A percentile compares a stretch with the other conserved stretches of the same genome.
Conservation (phyloP, 2,888 invertebrate species). For the Thyatira batis region DNA sequence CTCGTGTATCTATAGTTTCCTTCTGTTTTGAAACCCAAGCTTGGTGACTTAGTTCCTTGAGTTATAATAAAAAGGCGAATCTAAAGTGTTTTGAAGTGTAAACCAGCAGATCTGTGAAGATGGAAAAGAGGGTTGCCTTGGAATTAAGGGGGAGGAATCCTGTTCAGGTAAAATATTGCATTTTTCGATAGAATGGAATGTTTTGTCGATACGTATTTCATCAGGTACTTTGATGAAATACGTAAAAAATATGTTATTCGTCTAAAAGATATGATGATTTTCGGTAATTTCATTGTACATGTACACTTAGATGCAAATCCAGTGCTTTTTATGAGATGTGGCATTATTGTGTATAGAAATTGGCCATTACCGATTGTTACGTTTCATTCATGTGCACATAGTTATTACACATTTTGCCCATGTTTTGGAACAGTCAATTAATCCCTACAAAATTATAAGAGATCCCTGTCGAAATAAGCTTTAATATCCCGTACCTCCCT, state of each 20-base stretch:
- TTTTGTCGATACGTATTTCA: slow-evolving; percentile 82
- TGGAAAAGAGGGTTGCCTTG: slow-evolving; percentile 97
- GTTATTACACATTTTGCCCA: slow-evolving; percentile 36
- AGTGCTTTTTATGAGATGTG: slow-evolving; percentile 62
- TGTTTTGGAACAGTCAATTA: slow-evolving; percentile 23
- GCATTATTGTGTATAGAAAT: slow-evolving; percentile 74
- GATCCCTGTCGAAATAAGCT: slow-evolving; percentile 11
- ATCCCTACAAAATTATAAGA: slow-evolving; percentile 12
- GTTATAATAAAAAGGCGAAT: slow-evolving; percentile 60
- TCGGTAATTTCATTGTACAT: slow-evolving; percentile 15
- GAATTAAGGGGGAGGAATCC: slow-evolving; percentile 96
- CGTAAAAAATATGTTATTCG: slow-evolving; percentile 41
- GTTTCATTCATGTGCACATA: slow-evolving; percentile 76
- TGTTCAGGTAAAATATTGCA: slow-evolving; percentile 88
- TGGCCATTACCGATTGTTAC: slow-evolving; percentile 79
- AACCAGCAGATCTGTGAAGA: slow-evolving; percentile 65
- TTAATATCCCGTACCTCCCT: slow-evolving; percentile 18
- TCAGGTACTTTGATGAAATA: slow-evolving; percentile 57
- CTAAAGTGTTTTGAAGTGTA: slow-evolving; percentile 60
- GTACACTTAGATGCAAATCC: slow-evolving; percentile 30
- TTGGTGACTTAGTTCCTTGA: slow-evolving; percentile 75
- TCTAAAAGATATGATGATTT: slow-evolving; percentile 26
- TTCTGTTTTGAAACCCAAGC: slow-evolving; percentile 84
- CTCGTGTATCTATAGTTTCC: slow-evolving; percentile 81
- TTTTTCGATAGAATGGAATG: slow-evolving; percentile 73